Percentiles rank a stretch among this genome's conserved stretches.
Conservation (phyloP, 2,888 invertebrate species). For the Fragum fragum region DNA sequence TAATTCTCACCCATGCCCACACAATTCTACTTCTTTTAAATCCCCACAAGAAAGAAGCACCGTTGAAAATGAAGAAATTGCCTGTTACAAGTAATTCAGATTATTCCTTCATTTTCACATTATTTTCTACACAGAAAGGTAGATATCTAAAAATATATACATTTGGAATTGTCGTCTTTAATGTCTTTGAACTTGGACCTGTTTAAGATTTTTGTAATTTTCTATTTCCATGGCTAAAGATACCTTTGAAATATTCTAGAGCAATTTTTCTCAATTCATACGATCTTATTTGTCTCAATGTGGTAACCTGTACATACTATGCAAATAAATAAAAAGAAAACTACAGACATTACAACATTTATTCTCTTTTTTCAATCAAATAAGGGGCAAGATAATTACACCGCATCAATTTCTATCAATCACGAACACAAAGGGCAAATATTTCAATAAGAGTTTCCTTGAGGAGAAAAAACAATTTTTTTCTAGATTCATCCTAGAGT, state of each 20-base stretch:
- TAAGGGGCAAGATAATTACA: background rate
- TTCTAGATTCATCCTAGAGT: too few species aligned
- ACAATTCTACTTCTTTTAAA: too few species aligned
- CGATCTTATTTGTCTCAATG: too few species aligned
- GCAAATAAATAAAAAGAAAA: background rate
- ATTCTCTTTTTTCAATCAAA: background rate
- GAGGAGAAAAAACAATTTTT: too few species aligned
- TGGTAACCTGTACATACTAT: background rate
- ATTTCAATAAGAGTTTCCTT: background rate
- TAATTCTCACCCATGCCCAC: too few species aligned
- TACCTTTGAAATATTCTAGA: too few species aligned
- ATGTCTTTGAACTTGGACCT: background rate
- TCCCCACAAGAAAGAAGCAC: background rate
- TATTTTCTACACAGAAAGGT: background rate
- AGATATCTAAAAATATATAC: background rate
- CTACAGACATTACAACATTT: background rate
- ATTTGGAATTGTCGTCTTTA: background rate
- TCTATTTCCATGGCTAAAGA: too few species aligned
- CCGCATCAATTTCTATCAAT: background rate
- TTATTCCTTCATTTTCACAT: constrained; percentile 2
- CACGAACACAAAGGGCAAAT: background rate
- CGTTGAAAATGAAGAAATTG: constrained; percentile 4
- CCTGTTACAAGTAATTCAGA: background rate
- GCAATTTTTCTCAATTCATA: too few species aligned
- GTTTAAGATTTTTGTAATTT: background rate